Percentiles rank a stretch among this genome's conserved stretches.
These are phyloP conservation scores for Julus scanicus DNA, from an alignment of 2,888 invertebrate species.

Conservation along the genomic window DNA sequence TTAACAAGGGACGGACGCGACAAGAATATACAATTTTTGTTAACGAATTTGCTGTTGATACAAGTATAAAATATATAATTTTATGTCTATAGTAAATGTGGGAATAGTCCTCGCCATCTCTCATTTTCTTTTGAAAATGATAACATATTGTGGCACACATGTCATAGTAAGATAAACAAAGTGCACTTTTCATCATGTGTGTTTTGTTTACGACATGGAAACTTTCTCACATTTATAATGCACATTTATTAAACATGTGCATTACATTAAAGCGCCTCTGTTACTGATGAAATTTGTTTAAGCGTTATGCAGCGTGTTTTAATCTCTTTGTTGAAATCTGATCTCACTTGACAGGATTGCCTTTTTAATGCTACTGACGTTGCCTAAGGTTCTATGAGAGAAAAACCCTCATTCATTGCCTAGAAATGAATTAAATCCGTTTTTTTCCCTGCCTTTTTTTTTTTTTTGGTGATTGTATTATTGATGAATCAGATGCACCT, in stretches of 20 bases:
- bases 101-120: not conserved
- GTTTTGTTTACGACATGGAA: not conserved
- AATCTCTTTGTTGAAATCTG: not conserved
- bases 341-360: conserved; percentile 8
- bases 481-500: conserved; percentile 33
- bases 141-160: not conserved
- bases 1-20: no score
- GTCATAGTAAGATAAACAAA: not conserved
- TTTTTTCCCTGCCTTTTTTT: not conserved
- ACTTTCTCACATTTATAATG: not conserved
- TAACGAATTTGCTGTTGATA: no score
- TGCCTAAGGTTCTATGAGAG: not conserved
- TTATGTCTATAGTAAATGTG: not conserved
- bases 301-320: conserved; percentile 10
- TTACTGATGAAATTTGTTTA: not conserved
- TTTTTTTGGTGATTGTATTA: not conserved
- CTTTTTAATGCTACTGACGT: not conserved
- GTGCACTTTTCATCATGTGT: not conserved
- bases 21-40: no score
- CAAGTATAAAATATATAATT: conserved; percentile 1
- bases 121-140: not conserved
- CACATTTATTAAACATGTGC: conserved; percentile 15
- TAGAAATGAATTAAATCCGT: conserved; percentile 5
- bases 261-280: not conserved
- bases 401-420: not conserved